Percentiles rank a stretch among this genome's conserved stretches.
Conservation (phyloP, 2,888 invertebrate genomes). For the Chelonus formosanus region DNA sequence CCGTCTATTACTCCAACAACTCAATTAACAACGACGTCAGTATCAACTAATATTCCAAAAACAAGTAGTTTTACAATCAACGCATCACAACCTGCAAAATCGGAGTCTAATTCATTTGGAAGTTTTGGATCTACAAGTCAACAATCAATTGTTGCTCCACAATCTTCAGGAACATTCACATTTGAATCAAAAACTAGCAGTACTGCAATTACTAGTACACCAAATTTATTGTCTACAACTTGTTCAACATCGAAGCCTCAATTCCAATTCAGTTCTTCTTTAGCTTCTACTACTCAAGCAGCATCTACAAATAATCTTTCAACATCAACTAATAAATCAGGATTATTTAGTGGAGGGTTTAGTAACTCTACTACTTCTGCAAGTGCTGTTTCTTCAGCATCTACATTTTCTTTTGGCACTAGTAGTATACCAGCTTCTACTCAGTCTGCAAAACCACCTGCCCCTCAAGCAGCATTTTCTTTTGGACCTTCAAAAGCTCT, state of each 20-base stretch:
- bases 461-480: slow-evolving; percentile 2
- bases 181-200: too few relatives aligned
- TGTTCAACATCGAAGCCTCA: too few relatives aligned
- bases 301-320: neutral
- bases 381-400: neutral
- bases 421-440: neutral
- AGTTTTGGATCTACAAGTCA: too few relatives aligned
- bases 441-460: neutral
- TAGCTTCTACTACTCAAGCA: neutral
- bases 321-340: too few relatives aligned
- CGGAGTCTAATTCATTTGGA: too few relatives aligned
- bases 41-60: neutral
- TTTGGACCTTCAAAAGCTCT: slow-evolving; percentile 2
- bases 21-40: slow-evolving; percentile 4
- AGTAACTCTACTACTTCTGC: neutral
- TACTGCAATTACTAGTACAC: slow-evolving; percentile 4
- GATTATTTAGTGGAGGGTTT: neutral
- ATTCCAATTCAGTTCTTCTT: too few relatives aligned
- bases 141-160: too few relatives aligned
- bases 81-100: too few relatives aligned
- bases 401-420: neutral
- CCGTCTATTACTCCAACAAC: neutral
- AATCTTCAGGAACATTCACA: too few relatives aligned
- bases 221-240: neutral
- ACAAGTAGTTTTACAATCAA: slow-evolving; percentile 9